Conservation (phyloP, 2,113 vertebrate genomes). For the Catharus bicknelli region DNA sequence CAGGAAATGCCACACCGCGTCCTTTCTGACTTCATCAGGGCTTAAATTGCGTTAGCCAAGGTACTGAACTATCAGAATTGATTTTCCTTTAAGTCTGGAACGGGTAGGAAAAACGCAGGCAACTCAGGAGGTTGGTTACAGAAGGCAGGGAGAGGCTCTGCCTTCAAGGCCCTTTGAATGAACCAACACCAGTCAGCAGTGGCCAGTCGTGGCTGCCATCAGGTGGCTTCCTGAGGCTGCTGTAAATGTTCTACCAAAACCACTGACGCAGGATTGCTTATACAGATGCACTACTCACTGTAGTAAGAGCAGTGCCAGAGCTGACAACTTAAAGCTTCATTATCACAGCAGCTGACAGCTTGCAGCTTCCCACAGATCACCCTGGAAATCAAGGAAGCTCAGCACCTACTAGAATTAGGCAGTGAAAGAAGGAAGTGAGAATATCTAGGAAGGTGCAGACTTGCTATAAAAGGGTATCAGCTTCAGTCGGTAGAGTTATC, state of each 20-base stretch:
- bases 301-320: slow-evolving; percentile 52
- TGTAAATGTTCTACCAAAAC: not conserved
- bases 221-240: not conserved
- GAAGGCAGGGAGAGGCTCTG: not conserved
- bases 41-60: slow-evolving; percentile 2
- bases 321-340: slow-evolving; percentile 37
- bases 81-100: slow-evolving; percentile 25
- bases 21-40: slow-evolving; percentile 3
- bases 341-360: slow-evolving; percentile 56
- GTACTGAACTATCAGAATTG: slow-evolving; percentile 17
- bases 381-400: slow-evolving; percentile 42
- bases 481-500: not conserved
- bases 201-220: not conserved
- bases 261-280: not conserved
- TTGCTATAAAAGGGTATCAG: slow-evolving; percentile 24
- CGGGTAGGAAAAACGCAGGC: not conserved
- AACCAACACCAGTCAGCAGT: not conserved
- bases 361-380: slow-evolving; percentile 45
- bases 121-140: not conserved
- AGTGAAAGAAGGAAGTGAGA: slow-evolving; percentile 16
- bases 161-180: not conserved
- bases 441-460: slow-evolving; percentile 35
- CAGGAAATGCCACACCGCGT: not conserved
- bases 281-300: slow-evolving; percentile 25
- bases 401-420: not conserved